Evolutionary conservation across 2,113 vertebrate species (phyloP).

Genomic region (Sturnus vulgaris): DNA sequence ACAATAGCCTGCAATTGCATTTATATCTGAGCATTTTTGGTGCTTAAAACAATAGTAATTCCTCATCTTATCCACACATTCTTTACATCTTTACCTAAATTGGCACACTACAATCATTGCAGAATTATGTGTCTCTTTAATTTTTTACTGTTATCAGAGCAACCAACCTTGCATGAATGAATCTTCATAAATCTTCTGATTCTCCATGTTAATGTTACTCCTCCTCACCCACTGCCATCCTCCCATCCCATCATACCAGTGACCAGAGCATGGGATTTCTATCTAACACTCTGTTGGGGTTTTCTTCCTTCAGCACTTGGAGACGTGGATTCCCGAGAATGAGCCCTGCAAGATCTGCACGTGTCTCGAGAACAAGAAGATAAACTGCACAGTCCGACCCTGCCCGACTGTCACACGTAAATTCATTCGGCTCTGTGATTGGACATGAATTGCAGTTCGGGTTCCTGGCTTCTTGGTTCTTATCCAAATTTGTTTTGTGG

Average conservation of each 20-base stretch:
- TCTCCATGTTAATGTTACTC: neutral
- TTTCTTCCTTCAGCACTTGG: constrained; percentile 75
- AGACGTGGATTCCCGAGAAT: constrained; percentile 84
- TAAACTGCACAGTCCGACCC: constrained; percentile 84
- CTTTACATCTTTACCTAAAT: neutral
- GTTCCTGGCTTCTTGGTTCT: neutral
- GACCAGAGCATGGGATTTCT: neutral
- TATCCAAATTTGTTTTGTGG: neutral
- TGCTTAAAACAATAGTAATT: neutral
- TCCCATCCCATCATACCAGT: neutral
- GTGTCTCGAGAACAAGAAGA: constrained; percentile 80
- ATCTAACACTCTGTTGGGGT: neutral
- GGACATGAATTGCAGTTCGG: neutral
- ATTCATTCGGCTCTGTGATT: neutral
- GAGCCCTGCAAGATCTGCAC: constrained; percentile 89
- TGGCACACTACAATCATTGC: neutral
- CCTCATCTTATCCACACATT: neutral
- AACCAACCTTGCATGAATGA: neutral
- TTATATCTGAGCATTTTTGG: neutral
- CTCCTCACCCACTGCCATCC: neutral
- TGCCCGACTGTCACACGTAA: constrained; percentile 82
- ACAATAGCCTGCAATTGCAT: neutral
- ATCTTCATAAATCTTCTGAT: neutral
- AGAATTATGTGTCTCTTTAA: neutral
- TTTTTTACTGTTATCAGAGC: neutral